Evolutionary conservation across 2,888 invertebrate species (phyloP).

Genomic region (Rhorus exstirpatorius): DNA sequence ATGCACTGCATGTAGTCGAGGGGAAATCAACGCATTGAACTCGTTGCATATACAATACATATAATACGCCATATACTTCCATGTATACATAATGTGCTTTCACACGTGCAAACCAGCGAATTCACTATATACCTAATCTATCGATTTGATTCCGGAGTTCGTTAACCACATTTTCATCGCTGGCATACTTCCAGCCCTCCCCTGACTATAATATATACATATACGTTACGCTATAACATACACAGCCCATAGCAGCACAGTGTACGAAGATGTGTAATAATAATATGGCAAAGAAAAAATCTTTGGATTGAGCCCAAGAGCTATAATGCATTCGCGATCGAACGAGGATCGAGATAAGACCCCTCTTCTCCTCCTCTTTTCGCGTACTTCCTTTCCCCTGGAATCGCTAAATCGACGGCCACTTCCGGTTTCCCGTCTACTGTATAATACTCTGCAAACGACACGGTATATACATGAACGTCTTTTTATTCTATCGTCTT

Average conservation of each 20-base stretch:
- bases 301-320: conserved; percentile 11
- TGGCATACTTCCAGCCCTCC: conserved; percentile 57
- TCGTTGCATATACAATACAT: background rate
- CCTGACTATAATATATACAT: background rate
- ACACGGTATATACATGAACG: conserved; percentile 7
- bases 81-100: background rate
- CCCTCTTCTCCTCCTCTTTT: background rate
- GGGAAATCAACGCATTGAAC: too few relatives aligned
- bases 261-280: conserved; percentile 40
- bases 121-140: conserved; percentile 32
- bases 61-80: too few relatives aligned
- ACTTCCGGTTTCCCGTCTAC: conserved; percentile 67
- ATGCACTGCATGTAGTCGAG: too few relatives aligned
- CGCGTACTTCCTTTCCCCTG: conserved; percentile 52
- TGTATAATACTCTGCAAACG: background rate
- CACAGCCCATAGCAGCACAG: background rate
- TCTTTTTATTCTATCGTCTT: too few relatives aligned
- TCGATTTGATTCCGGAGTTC: conserved; percentile 63
- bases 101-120: conserved; percentile 23
- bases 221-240: conserved; percentile 3
- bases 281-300: conserved; percentile 26
- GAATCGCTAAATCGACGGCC: conserved; percentile 55
- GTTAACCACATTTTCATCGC: conserved; percentile 63
- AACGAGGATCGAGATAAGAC: conserved; percentile 62
- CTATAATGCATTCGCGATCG: conserved; percentile 53